Evolutionary conservation across 1,140 invertebrate genomes (phyloP).

Genomic region (Pseudomyrmex gracilis): DNA sequence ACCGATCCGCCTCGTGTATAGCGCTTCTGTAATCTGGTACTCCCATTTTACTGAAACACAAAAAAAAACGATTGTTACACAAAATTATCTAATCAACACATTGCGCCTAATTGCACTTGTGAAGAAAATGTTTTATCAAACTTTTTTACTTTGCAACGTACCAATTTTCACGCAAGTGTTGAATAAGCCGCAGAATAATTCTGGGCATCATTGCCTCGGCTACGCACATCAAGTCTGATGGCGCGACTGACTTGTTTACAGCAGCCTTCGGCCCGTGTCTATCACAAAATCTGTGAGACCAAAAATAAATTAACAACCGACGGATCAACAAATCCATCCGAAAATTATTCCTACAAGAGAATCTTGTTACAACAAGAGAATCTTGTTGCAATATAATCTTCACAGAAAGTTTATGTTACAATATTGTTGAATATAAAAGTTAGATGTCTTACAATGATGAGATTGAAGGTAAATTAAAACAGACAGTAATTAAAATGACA

Average conservation of each 20-base stretch:
- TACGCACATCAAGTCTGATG: slow-evolving; percentile 94
- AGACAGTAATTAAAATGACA: too few species aligned
- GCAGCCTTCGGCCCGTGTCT: slow-evolving; percentile 94
- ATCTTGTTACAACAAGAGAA: too few species aligned
- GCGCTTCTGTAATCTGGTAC: slow-evolving; percentile 86
- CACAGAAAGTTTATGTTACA: too few species aligned
- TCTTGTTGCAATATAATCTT: too few species aligned
- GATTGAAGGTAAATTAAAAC: too few species aligned
- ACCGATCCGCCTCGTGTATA: slow-evolving; percentile 93
- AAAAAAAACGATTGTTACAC: neutral
- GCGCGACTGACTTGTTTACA: slow-evolving; percentile 90
- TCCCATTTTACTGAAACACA: slow-evolving; percentile 80
- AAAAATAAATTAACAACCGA: slow-evolving; percentile 25
- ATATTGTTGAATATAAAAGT: too few species aligned
- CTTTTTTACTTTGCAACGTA: slow-evolving; percentile 71
- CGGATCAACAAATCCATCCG: neutral
- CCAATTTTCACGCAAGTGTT: slow-evolving; percentile 95
- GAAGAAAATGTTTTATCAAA: too few species aligned
- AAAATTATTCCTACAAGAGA: too few species aligned
- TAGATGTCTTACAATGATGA: too few species aligned
- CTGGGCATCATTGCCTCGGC: slow-evolving; percentile 97
- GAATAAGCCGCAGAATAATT: slow-evolving; percentile 94
- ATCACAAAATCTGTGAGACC: slow-evolving; percentile 93
- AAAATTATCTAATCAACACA: too few species aligned
- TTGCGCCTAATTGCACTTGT: too few species aligned